Percentiles rank a stretch among this genome's conserved stretches.
Evolutionary conservation across 2,888 invertebrate genomes (phyloP).

Genomic region (Pseudoips prasinana): DNA sequence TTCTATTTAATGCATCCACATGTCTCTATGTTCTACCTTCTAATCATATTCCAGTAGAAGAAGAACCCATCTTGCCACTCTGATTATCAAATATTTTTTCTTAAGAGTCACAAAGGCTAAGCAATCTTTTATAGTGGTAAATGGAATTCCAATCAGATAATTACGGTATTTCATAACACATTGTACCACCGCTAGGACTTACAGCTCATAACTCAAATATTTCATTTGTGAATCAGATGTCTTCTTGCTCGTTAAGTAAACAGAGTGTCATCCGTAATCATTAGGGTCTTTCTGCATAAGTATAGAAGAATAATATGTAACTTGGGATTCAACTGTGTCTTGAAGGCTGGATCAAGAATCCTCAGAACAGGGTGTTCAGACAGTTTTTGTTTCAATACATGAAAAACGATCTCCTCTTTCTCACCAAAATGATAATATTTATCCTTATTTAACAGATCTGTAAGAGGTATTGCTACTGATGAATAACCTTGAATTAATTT

Average conservation of each 20-base stretch:
- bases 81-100: conserved; percentile 31
- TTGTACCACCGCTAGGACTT: conserved; percentile 3
- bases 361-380: conserved; percentile 19
- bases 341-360: conserved; percentile 13
- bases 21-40: conserved; percentile 24
- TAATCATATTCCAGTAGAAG: conserved; percentile 18
- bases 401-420: conserved; percentile 9
- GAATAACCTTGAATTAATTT: conserved; percentile 1
- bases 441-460: conserved; percentile 1
- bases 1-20: conserved; percentile 31
- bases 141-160: too few species aligned
- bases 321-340: conserved; percentile 29
- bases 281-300: too few species aligned
- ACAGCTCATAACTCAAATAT: too few species aligned
- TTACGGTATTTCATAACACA: too few species aligned
- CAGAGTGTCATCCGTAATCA: too few species aligned
- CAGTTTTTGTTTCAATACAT: conserved; percentile 16
- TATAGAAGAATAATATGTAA: too few species aligned
- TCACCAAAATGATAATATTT: neutral
- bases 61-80: too few species aligned
- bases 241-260: conserved; percentile 20
- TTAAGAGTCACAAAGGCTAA: conserved; percentile 19
- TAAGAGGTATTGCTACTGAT: conserved; percentile 1
- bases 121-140: neutral
- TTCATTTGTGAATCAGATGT: conserved; percentile 6